A percentile compares a stretch with the other conserved stretches of the same genome.
Evolutionary conservation across 2,888 invertebrate species (phyloP).

Genomic region (Spilarctia lutea): DNA sequence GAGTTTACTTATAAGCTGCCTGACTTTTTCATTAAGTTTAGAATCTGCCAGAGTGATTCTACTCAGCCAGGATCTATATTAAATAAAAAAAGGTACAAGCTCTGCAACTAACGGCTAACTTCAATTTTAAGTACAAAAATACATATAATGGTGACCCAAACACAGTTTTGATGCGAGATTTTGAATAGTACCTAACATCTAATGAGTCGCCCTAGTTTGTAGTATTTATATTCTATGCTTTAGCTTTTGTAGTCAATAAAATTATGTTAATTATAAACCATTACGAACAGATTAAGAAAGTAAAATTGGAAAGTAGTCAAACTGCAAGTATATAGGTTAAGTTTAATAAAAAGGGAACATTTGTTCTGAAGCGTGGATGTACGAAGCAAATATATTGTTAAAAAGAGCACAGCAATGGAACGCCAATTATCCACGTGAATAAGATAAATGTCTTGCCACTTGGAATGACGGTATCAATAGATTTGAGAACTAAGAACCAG

Average conservation of each 20-base stretch:
- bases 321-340: too few species aligned
- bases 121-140: neutral
- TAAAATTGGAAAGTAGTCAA: too few species aligned
- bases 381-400: too few species aligned
- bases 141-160: neutral
- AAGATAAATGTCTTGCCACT: neutral
- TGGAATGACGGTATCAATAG: neutral
- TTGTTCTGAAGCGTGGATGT: too few species aligned
- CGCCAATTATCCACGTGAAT: neutral
- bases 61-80: too few species aligned
- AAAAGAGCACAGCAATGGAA: neutral
- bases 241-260: neutral
- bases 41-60: too few species aligned
- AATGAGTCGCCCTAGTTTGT: constrained; percentile 1
- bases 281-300: too few species aligned
- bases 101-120: neutral
- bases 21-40: too few species aligned
- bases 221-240: neutral
- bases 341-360: too few species aligned
- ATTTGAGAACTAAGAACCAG: neutral
- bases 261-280: too few species aligned
- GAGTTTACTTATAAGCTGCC: too few species aligned
- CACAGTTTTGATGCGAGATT: neutral
- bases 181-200: neutral
- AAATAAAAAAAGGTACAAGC: too few species aligned